Conservation (phyloP, 2,888 invertebrate species). For the Mesochorus sp. region DNA sequence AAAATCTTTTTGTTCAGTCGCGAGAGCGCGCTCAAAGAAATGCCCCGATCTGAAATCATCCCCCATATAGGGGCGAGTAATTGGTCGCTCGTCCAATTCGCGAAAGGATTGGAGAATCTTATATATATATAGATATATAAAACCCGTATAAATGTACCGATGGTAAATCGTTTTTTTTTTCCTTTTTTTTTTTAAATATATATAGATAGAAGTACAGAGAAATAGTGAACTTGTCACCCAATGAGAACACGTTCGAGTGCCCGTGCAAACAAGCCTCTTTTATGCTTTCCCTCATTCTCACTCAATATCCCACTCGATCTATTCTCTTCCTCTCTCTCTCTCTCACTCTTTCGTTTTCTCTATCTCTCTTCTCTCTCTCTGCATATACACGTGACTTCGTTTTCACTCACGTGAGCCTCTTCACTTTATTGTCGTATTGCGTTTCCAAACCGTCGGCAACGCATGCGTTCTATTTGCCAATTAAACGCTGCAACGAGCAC, state of each 20-base stretch:
- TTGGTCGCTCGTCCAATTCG: neutral
- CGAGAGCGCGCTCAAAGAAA: neutral
- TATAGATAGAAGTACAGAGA: neutral
- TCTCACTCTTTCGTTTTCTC: neutral
- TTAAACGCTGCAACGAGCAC: constrained; percentile 53
- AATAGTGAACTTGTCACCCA: constrained; percentile 25
- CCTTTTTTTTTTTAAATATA: neutral
- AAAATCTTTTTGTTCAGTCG: neutral
- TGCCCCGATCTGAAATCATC: neutral
- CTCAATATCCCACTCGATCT: neutral
- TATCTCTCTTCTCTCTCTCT: constrained; percentile 6
- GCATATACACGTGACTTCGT: neutral
- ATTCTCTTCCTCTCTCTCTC: neutral
- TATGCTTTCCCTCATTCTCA: constrained; percentile 1
- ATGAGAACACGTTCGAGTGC: constrained; percentile 36
- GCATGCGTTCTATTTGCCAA: constrained; percentile 54
- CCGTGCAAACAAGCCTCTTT: constrained; percentile 42
- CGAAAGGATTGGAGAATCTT: neutral
- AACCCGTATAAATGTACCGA: constrained; percentile 17
- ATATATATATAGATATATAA: neutral
- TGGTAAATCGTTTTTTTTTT: neutral
- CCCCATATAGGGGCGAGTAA: constrained; percentile 4
- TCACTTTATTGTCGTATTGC: constrained; percentile 41
- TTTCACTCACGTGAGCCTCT: constrained; percentile 16
- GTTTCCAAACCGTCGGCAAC: constrained; percentile 28